Conservation (phyloP, 2,797 vertebrate species). For the Enteromius paludinosus region DNA sequence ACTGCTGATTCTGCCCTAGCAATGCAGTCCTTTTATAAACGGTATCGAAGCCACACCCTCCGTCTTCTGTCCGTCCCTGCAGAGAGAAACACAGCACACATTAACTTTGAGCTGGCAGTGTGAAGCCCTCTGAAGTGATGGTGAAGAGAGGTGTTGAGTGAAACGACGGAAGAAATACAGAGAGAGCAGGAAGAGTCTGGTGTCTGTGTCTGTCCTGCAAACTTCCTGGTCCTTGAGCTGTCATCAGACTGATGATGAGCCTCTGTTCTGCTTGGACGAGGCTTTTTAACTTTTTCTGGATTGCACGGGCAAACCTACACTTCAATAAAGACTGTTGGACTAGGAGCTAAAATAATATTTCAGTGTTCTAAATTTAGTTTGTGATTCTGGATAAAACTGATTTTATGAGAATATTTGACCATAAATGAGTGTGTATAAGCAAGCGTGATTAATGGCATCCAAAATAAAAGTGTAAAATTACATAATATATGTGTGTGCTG, state of each 20-base stretch:
- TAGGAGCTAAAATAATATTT: background rate
- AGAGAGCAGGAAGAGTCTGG: slow-evolving; percentile 1
- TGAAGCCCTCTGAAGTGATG: background rate
- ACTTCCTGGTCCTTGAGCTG: slow-evolving; percentile 3
- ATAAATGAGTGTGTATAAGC: too few relatives aligned
- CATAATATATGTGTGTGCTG: too few relatives aligned
- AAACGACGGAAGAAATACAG: background rate
- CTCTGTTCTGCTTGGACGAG: background rate
- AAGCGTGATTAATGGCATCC: too few relatives aligned
- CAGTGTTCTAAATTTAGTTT: background rate
- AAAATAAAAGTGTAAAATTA: too few relatives aligned
- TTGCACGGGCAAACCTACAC: background rate
- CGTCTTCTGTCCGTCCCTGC: background rate
- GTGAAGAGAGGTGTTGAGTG: too few relatives aligned
- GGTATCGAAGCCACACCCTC: background rate
- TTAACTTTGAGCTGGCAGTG: background rate
- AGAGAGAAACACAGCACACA: background rate
- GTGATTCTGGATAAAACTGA: background rate
- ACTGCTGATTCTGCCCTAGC: background rate
- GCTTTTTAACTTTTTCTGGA: background rate
- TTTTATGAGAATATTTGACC: background rate
- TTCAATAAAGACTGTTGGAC: too few relatives aligned
- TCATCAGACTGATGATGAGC: background rate
- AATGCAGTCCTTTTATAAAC: background rate
- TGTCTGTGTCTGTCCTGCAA: background rate